Conservation (phyloP, 2,888 invertebrate genomes). For the Ormyrus rosae region DNA sequence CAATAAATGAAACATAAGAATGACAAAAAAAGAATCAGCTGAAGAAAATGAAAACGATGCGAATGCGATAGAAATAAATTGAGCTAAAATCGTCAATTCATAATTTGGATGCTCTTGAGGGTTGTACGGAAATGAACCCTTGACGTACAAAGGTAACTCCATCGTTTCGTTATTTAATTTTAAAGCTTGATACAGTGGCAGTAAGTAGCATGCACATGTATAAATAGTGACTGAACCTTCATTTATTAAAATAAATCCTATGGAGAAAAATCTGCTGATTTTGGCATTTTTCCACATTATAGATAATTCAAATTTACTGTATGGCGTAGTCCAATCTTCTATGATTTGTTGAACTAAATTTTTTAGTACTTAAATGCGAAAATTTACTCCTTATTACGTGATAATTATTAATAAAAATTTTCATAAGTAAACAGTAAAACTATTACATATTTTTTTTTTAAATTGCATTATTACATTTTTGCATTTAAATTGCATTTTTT, state of each 20-base stretch:
- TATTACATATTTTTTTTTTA: too few relatives aligned
- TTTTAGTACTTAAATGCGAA: too few relatives aligned
- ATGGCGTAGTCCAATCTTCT: slow-evolving; percentile 54
- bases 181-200: slow-evolving; percentile 7
- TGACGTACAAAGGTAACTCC: slow-evolving; percentile 54
- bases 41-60: slow-evolving; percentile 63
- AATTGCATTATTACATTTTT: too few relatives aligned
- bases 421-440: not conserved
- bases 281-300: slow-evolving; percentile 59
- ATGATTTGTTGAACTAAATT: too few relatives aligned
- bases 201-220: slow-evolving; percentile 21
- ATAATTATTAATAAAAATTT: not conserved
- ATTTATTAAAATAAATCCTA: slow-evolving; percentile 58
- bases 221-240: slow-evolving; percentile 41
- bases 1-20: slow-evolving; percentile 65
- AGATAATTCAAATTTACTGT: slow-evolving; percentile 40
- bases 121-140: slow-evolving; percentile 64
- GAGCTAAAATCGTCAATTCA: slow-evolving; percentile 62
- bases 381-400: not conserved
- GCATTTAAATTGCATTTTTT: too few relatives aligned
- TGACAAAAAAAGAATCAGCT: slow-evolving; percentile 63
- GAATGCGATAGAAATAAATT: slow-evolving; percentile 60
- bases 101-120: slow-evolving; percentile 60
- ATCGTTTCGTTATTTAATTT: slow-evolving; percentile 1
- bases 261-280: slow-evolving; percentile 58